Conservation (phyloP, 2,888 invertebrate genomes). For the Agapostemon virescens region DNA sequence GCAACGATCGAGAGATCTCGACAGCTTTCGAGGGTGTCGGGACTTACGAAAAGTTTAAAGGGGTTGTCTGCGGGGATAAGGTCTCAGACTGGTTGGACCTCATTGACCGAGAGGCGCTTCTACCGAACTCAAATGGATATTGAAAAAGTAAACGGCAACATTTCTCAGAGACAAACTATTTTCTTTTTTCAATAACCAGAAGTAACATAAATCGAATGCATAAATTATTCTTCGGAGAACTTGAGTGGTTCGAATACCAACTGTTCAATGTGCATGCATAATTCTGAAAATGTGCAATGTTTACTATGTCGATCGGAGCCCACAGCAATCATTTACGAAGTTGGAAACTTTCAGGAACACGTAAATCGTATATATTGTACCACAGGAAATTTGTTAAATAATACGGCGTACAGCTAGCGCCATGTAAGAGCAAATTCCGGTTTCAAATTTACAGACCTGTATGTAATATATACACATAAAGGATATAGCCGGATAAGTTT, state of each 20-base stretch:
- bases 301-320: neutral
- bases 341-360: too few species aligned
- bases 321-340: too few species aligned
- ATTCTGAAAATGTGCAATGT: neutral
- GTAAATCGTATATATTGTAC: too few species aligned
- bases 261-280: neutral
- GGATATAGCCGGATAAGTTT: too few species aligned
- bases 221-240: neutral
- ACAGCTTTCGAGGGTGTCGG: constrained; percentile 3
- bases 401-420: too few species aligned
- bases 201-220: neutral
- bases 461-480: too few species aligned
- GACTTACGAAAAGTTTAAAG: neutral
- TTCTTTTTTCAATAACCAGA: neutral
- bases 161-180: neutral
- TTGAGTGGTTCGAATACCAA: neutral
- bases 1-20: neutral
- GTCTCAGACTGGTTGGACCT: neutral
- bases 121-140: neutral
- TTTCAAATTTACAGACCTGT: too few species aligned
- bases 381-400: too few species aligned
- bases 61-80: neutral
- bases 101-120: neutral
- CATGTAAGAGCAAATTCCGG: too few species aligned
- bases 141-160: constrained; percentile 1